Evolutionary conservation across 2,797 vertebrate species (phyloP).

Genomic region (Anas capensis): DNA sequence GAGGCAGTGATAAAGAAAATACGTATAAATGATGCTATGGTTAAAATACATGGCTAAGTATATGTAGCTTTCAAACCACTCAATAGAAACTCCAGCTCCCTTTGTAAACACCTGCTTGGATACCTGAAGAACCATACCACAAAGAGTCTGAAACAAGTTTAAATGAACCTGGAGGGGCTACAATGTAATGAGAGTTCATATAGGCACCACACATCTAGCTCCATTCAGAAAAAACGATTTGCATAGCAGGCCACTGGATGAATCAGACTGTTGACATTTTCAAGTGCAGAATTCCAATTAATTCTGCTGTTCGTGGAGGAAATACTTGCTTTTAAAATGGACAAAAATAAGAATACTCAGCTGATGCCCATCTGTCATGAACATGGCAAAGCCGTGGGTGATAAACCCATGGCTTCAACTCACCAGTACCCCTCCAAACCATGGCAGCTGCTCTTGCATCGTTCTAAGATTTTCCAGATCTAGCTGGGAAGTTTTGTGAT

Average conservation of each 20-base stretch:
- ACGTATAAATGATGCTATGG: not conserved
- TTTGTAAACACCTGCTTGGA: conserved; percentile 59
- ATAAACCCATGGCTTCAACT: not conserved
- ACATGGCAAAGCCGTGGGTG: not conserved
- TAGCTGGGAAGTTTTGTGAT: not conserved
- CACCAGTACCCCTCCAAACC: not conserved
- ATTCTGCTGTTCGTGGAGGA: not conserved
- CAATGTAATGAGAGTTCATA: not conserved
- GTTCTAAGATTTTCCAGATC: not conserved
- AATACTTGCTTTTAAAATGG: not conserved
- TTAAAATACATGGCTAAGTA: conserved; percentile 5
- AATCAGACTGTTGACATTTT: not conserved
- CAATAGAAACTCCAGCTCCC: not conserved
- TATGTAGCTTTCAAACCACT: not conserved
- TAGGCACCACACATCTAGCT: not conserved
- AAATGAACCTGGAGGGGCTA: not conserved
- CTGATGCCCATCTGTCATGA: not conserved
- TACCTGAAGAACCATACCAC: not conserved
- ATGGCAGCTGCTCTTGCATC: not conserved
- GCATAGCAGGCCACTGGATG: not conserved
- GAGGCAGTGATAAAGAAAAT: conserved; percentile 22
- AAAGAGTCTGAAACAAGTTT: not conserved
- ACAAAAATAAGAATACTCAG: not conserved
- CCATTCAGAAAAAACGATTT: not conserved
- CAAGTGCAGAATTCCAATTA: not conserved